Percentiles rank a stretch among this genome's conserved stretches.
phyloP scores from a whole-genome alignment of 2,797 vertebrate species.

The Dallia pectoralis region DNA sequence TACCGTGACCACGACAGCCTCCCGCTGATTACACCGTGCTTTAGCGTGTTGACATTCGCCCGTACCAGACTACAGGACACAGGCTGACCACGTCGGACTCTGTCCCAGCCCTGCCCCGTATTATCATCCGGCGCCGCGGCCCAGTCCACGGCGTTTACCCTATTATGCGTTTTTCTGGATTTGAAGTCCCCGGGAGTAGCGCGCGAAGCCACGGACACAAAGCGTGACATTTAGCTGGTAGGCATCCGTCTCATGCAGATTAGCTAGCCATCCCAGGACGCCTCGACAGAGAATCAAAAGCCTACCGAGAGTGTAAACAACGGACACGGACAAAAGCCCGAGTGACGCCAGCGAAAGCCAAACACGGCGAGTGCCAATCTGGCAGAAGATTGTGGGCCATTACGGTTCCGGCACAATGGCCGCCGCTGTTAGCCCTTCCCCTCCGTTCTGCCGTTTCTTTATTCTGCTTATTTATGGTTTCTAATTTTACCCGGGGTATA shows the following conservation, averaged over 20 bases:
- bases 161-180: slow-evolving; percentile 37
- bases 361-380: slow-evolving; percentile 13
- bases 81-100: slow-evolving; percentile 10
- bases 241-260: slow-evolving; percentile 55
- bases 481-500: slow-evolving; percentile 52
- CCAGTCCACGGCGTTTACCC: slow-evolving; percentile 30
- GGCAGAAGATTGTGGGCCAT: slow-evolving; percentile 16
- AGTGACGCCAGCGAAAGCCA: slow-evolving; percentile 38
- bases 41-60: slow-evolving; percentile 23
- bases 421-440: slow-evolving; percentile 28
- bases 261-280: slow-evolving; percentile 46
- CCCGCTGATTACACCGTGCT: not conserved
- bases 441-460: slow-evolving; percentile 25
- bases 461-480: slow-evolving; percentile 40
- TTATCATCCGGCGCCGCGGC: slow-evolving; percentile 16
- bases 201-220: slow-evolving; percentile 38
- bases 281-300: slow-evolving; percentile 16
- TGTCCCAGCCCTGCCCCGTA: slow-evolving; percentile 20
- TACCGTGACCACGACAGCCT: not conserved
- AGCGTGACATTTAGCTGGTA: slow-evolving; percentile 62
- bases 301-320: slow-evolving; percentile 34
- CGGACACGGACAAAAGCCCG: slow-evolving; percentile 30
- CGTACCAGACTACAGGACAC: slow-evolving; percentile 35
- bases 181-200: slow-evolving; percentile 31
- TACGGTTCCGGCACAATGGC: slow-evolving; percentile 40